phyloP scores from a whole-genome alignment of 1,140 invertebrate genomes.

The Drosophila bipectinata region DNA sequence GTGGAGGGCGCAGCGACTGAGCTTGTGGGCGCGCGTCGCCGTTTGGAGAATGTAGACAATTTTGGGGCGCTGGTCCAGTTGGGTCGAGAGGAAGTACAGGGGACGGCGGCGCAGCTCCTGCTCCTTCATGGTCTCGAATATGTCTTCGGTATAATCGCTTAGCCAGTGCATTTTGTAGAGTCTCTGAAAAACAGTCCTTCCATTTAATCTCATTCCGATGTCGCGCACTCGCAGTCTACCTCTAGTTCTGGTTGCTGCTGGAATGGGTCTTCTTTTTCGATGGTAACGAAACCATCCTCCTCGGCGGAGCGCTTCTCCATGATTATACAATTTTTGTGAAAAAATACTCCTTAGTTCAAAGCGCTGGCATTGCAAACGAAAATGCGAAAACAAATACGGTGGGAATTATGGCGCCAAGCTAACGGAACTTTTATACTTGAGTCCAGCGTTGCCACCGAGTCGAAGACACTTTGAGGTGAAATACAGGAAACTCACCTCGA shows the following conservation, averaged over 20 bases:
- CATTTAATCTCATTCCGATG: not conserved
- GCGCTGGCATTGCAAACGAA: conserved; percentile 7
- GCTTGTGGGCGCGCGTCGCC: conserved; percentile 15
- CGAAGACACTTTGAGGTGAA: not conserved
- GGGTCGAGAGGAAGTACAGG: conserved; percentile 35
- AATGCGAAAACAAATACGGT: conserved; percentile 16
- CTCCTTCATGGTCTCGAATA: conserved; percentile 57
- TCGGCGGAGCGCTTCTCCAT: conserved; percentile 1
- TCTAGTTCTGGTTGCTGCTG: conserved; percentile 20
- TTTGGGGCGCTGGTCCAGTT: conserved; percentile 32
- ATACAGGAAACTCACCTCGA: not conserved
- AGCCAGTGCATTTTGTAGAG: conserved; percentile 46
- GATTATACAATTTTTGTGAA: not conserved
- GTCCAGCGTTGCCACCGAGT: conserved; percentile 5
- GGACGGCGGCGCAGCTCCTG: conserved; percentile 46
- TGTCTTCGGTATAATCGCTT: conserved; percentile 59
- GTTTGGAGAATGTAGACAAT: conserved; percentile 41
- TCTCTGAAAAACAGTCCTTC: conserved; percentile 22
- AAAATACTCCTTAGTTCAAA: not conserved
- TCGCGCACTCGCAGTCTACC: conserved; percentile 11
- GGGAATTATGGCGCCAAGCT: conserved; percentile 9
- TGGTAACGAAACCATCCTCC: conserved; percentile 32
- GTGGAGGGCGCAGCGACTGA: conserved; percentile 52
- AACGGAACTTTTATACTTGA: conserved; percentile 9
- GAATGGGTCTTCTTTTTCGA: conserved; percentile 10